Base-by-base conservation (phyloP, 2,888 invertebrate species). In the Trachelus tabidus region DNA sequence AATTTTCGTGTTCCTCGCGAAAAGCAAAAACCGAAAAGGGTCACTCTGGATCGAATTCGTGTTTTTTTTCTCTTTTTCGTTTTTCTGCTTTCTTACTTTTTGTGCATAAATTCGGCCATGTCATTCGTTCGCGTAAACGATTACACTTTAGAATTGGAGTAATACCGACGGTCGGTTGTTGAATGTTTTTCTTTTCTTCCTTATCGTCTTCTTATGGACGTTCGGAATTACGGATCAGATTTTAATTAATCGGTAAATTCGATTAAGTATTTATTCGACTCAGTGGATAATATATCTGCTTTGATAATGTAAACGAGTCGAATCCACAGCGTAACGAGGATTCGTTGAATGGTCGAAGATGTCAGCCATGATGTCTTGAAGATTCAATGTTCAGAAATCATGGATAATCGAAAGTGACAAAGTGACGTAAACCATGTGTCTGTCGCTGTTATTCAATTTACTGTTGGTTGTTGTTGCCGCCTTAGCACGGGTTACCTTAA, bases 1-100 rank as follows among this genome's bases (percentile, higher is more conserved):
- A 83, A 80, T 79, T 79, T 73, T 80, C 73, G 79, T 73, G 77
- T 75, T 73, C 69, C 69, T 31, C 73, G 68, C 76, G 56, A 56
- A 56, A 56, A 56, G 56, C 56, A 56, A 56, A 56, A 56, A 56
- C 56, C 56, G 56, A 56, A 56, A 56, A 56, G 56, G 56, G 56
- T 56, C 56, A 56, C 56, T 56, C 56, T 56, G 56, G 56, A 56
- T 56, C 56, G 56, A 56, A 56, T 56, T 56, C 23, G 56, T 56
- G 56, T 56, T 56, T 56, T 23, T 12, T 37, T 15, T 37, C 12
- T 37, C 12, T 23, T 56, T 40, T 15, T 40, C 40, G 6, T 40
- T 15, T 40, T 23, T 56, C 56, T 56, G 23, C 23, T 56, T 56
- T 56, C 15, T 56, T 23, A 9, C 1, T 1, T 23, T 56, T 56